These are phyloP conservation scores for Lucilia cuprina DNA, from an alignment of 1,140 invertebrate genomes.

Conservation along the genomic window DNA sequence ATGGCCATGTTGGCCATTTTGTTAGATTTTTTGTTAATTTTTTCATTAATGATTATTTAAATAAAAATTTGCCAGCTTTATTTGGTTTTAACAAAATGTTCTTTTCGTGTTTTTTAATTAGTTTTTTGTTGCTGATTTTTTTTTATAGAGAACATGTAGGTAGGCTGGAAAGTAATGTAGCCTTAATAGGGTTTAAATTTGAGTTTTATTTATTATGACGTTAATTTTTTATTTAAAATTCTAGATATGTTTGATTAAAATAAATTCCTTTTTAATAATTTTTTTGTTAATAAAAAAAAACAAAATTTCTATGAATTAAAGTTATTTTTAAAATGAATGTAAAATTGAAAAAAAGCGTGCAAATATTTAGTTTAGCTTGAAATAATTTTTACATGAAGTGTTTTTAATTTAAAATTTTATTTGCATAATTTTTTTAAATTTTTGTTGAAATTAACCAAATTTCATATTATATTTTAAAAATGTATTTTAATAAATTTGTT, in stretches of 20 bases:
- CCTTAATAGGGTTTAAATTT: not conserved
- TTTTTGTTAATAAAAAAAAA: not conserved
- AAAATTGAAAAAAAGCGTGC: too few species aligned
- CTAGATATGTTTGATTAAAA: not conserved
- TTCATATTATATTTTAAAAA: too few species aligned
- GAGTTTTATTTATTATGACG: not conserved
- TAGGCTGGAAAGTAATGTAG: not conserved
- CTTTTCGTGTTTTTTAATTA: not conserved
- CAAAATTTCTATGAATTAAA: too few species aligned
- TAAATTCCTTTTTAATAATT: not conserved
- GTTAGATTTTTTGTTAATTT: not conserved
- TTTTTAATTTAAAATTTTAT: too few species aligned
- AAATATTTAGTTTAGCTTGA: too few species aligned
- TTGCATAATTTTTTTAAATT: too few species aligned
- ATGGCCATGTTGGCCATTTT: not conserved
- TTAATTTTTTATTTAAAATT: not conserved
- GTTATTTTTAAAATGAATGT: not conserved
- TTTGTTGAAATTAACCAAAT: too few species aligned
- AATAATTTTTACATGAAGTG: too few species aligned
- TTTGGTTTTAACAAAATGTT: not conserved
- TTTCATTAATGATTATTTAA: slow-evolving; percentile 3
- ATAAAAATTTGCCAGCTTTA: not conserved
- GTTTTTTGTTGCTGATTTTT: not conserved
- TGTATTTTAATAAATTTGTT: too few species aligned
- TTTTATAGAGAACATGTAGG: not conserved